Evolutionary conservation across 2,113 vertebrate genomes (phyloP).

Genomic region (Propithecus coquereli): DNA sequence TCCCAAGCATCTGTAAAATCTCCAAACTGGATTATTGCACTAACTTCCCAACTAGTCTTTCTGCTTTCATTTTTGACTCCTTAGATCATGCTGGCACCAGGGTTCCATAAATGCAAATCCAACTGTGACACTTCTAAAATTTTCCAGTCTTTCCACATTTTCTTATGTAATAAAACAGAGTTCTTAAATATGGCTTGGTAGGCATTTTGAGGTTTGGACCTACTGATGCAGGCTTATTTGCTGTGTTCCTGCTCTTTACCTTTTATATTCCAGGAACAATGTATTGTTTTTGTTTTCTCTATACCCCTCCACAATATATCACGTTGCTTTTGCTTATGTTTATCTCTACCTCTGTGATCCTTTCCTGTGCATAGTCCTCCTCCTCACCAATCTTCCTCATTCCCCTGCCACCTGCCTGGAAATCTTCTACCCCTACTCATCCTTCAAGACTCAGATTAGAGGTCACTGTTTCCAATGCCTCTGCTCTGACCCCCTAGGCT

Average conservation of each 20-base stretch:
- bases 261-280: background rate
- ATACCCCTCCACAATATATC: background rate
- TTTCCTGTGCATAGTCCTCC: background rate
- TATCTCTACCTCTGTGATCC: background rate
- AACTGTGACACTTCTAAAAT: background rate
- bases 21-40: background rate
- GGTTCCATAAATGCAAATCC: background rate
- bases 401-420: background rate
- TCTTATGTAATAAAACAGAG: background rate
- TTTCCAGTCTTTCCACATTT: background rate
- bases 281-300: background rate
- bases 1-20: background rate
- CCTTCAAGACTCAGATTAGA: background rate
- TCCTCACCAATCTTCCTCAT: background rate
- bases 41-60: background rate
- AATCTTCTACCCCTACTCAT: background rate
- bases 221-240: background rate
- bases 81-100: background rate
- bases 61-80: background rate
- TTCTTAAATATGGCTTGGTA: background rate
- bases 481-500: background rate
- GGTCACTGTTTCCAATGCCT: background rate
- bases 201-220: background rate
- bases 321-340: background rate
- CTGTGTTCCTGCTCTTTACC: background rate